phyloP scores from a whole-genome alignment of 2,888 invertebrate genomes.

The Alsophila aescularia region DNA sequence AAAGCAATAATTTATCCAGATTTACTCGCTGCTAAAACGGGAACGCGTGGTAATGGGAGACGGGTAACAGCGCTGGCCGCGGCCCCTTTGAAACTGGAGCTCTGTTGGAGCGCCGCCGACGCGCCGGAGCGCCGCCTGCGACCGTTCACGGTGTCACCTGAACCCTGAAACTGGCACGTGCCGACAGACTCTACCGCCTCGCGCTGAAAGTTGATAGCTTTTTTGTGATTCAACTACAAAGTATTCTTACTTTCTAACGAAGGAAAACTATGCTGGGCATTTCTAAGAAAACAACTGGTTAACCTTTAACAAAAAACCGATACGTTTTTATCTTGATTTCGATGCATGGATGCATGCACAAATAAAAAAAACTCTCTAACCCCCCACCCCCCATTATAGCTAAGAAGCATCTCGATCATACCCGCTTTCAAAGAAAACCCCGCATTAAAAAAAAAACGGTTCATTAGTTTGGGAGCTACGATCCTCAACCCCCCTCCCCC shows the following conservation, averaged over 20 bases:
- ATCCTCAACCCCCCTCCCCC: no score
- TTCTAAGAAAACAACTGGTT: no score
- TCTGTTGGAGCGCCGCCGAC: conserved; percentile 42
- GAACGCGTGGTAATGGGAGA: conserved; percentile 8
- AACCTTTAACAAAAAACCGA: no score
- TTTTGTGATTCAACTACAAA: conserved; percentile 9
- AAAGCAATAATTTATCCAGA: conserved; percentile 7
- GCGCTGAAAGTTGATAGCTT: conserved; percentile 9
- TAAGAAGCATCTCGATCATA: no score
- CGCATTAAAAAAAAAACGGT: no score
- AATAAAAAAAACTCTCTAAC: no score
- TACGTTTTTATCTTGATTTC: no score
- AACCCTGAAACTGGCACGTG: conserved; percentile 30
- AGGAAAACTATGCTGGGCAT: not conserved
- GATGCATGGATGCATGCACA: no score
- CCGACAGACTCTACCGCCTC: conserved; percentile 22
- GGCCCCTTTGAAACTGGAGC: conserved; percentile 36
- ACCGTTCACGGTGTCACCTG: conserved; percentile 36
- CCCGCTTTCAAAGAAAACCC: no score
- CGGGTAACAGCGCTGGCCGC: conserved; percentile 8
- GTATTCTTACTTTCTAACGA: not conserved
- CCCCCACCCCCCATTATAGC: no score
- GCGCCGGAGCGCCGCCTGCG: conserved; percentile 39
- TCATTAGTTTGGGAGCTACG: no score
- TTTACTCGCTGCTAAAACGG: conserved; percentile 11